Base-by-base conservation (phyloP, 2,113 vertebrate species). In the Myotis davidii region DNA sequence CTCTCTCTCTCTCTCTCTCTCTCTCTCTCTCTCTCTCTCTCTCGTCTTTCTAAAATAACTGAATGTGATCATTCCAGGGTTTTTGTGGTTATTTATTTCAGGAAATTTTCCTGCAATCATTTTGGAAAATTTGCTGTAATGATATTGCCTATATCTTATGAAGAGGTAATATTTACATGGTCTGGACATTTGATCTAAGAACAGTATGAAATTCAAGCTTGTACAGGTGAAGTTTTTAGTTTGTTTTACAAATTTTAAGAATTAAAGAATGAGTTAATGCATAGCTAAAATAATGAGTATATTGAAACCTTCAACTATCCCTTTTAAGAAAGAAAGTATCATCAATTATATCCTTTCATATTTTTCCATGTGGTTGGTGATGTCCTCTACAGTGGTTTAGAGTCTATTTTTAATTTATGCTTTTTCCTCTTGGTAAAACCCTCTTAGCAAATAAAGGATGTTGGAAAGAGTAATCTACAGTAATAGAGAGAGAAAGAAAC, bases 381-480 rank as follows among this genome's bases (percentile, higher is more conserved):
- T 88, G 48, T 56, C 25, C 29, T 10, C 20, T 29, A 76, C 0
- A 32, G 5, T 81, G 25, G 5, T 32, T 32, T 34, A 25, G 14
- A 85, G 73, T 65, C 37, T 65, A 39, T 2, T 32, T 90, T 73
- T 85, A 27, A 95, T 82, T 73, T 72, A 82, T 64, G 13, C 18
- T 92, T 56, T 90, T 11, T 16, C 11, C 29, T 90, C 25, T 70
- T 85, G 9, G 13, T 96, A 82, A 88, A 37, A 88, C 3, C 16
- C 20, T 96, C 34, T 79, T 32, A 69, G 56, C 48, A 91, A 78
- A 89, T 83, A 91, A 82, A 85, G 45, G 52, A 82, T 85, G 8
- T 17, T 18, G 2, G 27, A 86, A 65, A 90, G 5, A 61, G 23
- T 18, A 52, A 76, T 37, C 6, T 27, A 64, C 50, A 72, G 27